Evolutionary conservation across 2,797 vertebrate species (phyloP), one percentile per base, ranked within the genome.

Genomic region (Vireo griseus): DNA sequence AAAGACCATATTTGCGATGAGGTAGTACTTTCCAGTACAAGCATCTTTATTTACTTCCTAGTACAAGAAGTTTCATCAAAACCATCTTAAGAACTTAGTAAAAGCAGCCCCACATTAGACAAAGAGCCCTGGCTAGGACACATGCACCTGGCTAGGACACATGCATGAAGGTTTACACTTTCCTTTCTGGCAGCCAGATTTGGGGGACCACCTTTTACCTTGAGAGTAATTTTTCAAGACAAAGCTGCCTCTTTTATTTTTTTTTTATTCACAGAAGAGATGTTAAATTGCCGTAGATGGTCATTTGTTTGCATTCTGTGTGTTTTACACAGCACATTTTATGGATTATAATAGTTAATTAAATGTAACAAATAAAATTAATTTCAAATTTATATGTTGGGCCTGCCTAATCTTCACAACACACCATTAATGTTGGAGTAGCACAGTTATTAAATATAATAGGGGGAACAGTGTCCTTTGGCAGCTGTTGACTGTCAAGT

Each of bases 361-460:
- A 88, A 88, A 92, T 42, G 25, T 45, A 92, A 86, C 59, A 71
- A 92, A 92, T 72, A 90, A 83, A 88, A 86, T 92, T 91, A 80
- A 89, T 84, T 92, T 83, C 44, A 57, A 75, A 86, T 84, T 81
- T 73, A 76, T 81, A 86, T 15, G 9, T 18, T 74, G 59, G 91
- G 33, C 31, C 58, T 94, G 45, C 45, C 72, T 78, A 48, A 63
- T 69, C 76, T 84, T 81, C 45, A 21, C 66, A 81, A 40, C n/a
- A 28, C 7, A 2, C n/a, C 40, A 26, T 40, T 59, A 52, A 40
- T 55, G 29, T 45, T 0, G 0, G 45, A 21, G 69, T 13, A 78
- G 85, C 55, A 68, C n/a, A 42, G 19, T 50, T 35, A 35, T 20
- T 24, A 62, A 80, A 62, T 29, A 20, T 6, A 79, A 69, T 1